Percentiles rank a stretch among this genome's conserved stretches.
These are phyloP conservation scores for Salvator merianae DNA, from an alignment of 2,113 vertebrate species.

Conservation along the genomic window DNA sequence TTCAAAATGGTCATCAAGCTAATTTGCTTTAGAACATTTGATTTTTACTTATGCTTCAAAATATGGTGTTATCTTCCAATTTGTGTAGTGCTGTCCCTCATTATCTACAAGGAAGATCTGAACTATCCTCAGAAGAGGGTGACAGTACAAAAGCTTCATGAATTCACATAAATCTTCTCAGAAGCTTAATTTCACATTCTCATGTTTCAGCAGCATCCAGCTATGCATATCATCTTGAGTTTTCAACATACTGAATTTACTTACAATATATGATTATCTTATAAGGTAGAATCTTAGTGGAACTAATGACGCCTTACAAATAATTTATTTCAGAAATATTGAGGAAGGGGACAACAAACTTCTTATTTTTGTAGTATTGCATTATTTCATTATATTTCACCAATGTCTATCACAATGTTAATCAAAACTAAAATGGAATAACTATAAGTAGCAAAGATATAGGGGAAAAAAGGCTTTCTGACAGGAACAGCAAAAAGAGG, in stretches of 20 bases:
- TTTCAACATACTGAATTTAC: background rate
- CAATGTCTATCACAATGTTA: no score
- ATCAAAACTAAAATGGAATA: no score
- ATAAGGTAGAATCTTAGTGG: no score
- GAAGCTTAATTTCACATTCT: background rate
- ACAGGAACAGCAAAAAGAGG: no score
- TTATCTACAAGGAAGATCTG: constrained; percentile 3
- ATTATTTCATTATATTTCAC: no score
- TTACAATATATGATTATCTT: background rate
- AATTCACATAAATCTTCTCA: background rate
- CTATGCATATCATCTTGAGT: background rate
- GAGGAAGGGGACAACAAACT: no score
- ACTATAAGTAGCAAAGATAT: no score
- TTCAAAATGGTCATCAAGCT: background rate
- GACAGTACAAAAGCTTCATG: background rate
- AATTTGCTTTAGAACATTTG: constrained; percentile 14
- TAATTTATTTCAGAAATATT: background rate
- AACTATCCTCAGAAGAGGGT: constrained; percentile 8
- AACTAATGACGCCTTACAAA: no score
- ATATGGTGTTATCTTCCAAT: background rate
- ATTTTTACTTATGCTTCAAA: constrained; percentile 17
- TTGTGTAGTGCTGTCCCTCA: background rate
- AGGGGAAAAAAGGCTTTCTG: no score
- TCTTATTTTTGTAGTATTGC: no score
- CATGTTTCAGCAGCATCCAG: background rate